phyloP scores from a whole-genome alignment of 2,797 vertebrate genomes.

The Parauchenoglanis ngamensis region DNA sequence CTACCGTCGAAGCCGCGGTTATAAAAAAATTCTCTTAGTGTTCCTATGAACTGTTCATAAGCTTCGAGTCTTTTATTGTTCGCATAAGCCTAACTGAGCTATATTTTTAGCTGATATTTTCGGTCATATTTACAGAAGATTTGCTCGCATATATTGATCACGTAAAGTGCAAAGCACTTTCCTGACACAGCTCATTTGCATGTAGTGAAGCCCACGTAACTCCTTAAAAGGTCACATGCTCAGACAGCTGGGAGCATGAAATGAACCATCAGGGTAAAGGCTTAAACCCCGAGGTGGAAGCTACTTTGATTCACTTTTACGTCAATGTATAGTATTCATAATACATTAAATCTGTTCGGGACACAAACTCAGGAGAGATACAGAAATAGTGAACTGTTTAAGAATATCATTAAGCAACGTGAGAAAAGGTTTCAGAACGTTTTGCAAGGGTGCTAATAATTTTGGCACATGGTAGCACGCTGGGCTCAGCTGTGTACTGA shows the following conservation, averaged over 20 bases:
- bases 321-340: neutral
- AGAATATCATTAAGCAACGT: neutral
- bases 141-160: too few species aligned
- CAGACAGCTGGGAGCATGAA: neutral
- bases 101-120: too few species aligned
- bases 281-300: neutral
- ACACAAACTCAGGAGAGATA: neutral
- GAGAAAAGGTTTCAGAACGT: too few species aligned
- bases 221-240: neutral
- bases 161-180: too few species aligned
- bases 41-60: too few species aligned
- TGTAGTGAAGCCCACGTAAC: neutral
- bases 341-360: neutral
- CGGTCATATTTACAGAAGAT: too few species aligned
- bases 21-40: too few species aligned
- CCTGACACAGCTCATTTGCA: too few species aligned
- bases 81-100: too few species aligned
- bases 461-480: neutral
- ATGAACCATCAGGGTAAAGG: neutral
- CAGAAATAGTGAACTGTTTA: neutral
- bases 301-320: neutral
- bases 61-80: neutral
- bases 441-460: neutral
- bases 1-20: too few species aligned
- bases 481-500: neutral